Percentiles rank a stretch among this genome's conserved stretches.
These are phyloP conservation scores for Alectura lathami DNA, from an alignment of 2,113 vertebrate genomes.

Conservation along the genomic window DNA sequence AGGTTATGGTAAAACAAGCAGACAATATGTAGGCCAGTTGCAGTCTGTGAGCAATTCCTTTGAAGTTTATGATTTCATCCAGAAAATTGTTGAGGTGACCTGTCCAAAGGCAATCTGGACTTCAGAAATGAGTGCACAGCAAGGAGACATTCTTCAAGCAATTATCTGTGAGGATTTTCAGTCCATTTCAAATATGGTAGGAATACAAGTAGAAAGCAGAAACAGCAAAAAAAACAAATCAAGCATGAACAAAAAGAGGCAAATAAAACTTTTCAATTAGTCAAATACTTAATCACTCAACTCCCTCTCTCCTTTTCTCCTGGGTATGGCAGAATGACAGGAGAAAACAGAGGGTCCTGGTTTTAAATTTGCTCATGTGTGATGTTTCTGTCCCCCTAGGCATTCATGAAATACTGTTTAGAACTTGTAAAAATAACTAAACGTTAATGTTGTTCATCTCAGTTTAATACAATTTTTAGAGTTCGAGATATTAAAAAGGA, in stretches of 20 bases:
- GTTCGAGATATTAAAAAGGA: not conserved
- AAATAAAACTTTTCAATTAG: conserved; percentile 41
- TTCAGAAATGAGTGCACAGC: not conserved
- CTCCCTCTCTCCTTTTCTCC: not conserved
- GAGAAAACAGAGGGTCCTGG: not conserved
- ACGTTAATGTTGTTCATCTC: not conserved
- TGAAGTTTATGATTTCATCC: not conserved
- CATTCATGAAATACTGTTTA: not conserved
- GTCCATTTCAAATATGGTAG: not conserved
- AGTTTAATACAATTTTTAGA: not conserved
- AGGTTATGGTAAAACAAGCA: not conserved
- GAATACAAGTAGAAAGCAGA: not conserved
- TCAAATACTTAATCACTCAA: not conserved
- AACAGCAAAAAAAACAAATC: not conserved
- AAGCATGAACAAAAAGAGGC: not conserved
- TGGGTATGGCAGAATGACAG: not conserved
- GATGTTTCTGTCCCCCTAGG: not conserved
- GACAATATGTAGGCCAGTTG: not conserved
- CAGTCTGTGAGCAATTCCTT: not conserved
- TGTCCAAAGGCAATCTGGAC: not conserved
- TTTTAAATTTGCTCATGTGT: not conserved
- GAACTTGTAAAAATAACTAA: not conserved
- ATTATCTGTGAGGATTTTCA: not conserved
- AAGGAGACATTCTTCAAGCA: not conserved
- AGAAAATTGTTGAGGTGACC: not conserved